A percentile compares a stretch with the other conserved stretches of the same genome.
Evolutionary conservation across 2,797 vertebrate genomes (phyloP).

Genomic region (Syndactyla subalaris): DNA sequence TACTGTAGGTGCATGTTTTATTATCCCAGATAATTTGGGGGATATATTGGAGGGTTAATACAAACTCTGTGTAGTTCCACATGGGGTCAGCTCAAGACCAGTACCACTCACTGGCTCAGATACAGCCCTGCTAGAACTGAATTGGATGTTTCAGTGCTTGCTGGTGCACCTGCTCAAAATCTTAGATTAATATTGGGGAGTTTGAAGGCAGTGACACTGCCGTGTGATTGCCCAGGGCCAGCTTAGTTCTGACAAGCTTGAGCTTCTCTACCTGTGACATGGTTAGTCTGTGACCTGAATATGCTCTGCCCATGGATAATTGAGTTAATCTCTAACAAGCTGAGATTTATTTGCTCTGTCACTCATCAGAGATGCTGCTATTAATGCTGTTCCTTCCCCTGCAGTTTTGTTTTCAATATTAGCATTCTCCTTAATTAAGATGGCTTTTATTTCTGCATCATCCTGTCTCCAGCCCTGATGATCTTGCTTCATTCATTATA

Average conservation of each 20-base stretch:
- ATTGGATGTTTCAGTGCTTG: neutral
- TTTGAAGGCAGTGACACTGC: neutral
- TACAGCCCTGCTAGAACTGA: neutral
- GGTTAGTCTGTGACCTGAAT: neutral
- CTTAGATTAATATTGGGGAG: neutral
- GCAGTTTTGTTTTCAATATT: conserved; percentile 8
- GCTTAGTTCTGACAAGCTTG: neutral
- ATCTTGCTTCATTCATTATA: neutral
- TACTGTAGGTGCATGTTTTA: neutral
- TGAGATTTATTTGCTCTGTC: neutral
- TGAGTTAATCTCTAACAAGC: neutral
- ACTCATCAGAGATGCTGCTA: neutral
- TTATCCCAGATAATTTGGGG: neutral
- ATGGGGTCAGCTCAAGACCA: neutral
- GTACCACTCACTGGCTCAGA: neutral
- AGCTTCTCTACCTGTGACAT: neutral
- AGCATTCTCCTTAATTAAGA: neutral
- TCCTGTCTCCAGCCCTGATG: neutral
- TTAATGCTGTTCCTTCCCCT: neutral
- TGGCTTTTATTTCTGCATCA: neutral
- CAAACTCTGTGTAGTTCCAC: neutral
- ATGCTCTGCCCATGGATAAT: neutral
- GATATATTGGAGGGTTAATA: neutral
- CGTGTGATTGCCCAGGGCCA: neutral
- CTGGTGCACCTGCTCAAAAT: neutral